These are phyloP conservation scores for Tragelaphus imberbis DNA, from an alignment of 2,113 vertebrate genomes.

Conservation along the genomic window DNA sequence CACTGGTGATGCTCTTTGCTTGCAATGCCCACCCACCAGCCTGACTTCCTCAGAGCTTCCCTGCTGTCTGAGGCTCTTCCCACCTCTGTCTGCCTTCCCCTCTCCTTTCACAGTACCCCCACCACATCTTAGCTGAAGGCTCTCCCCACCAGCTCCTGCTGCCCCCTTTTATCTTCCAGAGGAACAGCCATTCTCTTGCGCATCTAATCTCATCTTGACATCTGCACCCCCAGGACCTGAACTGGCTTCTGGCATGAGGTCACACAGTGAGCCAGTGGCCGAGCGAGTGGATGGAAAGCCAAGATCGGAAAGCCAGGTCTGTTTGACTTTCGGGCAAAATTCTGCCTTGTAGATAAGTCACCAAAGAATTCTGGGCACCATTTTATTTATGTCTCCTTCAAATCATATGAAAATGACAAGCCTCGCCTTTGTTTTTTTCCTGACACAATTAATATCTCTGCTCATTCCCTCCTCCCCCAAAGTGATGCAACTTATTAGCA, in stretches of 20 bases:
- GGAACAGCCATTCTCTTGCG: not conserved
- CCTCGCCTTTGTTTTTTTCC: not conserved
- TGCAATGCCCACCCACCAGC: not conserved
- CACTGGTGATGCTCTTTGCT: not conserved
- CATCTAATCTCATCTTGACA: not conserved
- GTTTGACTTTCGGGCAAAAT: not conserved
- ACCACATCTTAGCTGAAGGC: rapidly evolving
- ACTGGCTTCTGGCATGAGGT: not conserved
- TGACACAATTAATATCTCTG: not conserved
- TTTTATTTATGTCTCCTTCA: not conserved
- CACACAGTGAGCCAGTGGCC: not conserved
- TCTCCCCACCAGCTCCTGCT: not conserved
- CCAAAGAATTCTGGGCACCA: not conserved
- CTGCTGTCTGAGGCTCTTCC: not conserved
- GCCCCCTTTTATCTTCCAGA: not conserved
- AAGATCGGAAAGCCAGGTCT: not conserved
- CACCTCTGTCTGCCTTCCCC: not conserved
- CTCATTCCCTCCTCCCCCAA: not conserved
- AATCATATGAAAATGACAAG: not conserved
- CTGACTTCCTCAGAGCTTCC: no score
- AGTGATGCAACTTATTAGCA: not conserved
- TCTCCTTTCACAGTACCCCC: not conserved
- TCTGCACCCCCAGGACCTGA: not conserved
- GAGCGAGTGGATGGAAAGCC: not conserved
- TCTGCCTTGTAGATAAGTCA: not conserved